phyloP scores from a whole-genome alignment of 2,113 vertebrate species.

The Chrysochloris asiatica region DNA sequence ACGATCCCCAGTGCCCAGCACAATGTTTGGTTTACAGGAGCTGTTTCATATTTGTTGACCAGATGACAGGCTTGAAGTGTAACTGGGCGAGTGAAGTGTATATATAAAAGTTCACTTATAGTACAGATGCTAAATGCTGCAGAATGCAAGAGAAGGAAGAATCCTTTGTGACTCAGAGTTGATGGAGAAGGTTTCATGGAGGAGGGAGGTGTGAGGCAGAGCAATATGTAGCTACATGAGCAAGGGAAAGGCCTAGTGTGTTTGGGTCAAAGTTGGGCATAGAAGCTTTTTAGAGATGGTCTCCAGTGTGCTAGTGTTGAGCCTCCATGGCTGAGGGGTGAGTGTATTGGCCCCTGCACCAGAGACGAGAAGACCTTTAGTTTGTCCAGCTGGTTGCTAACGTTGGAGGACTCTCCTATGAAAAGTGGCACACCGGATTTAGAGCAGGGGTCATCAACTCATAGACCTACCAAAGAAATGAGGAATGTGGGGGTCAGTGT shows the following conservation, averaged over 20 bases:
- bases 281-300: not conserved
- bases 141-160: conserved; percentile 23
- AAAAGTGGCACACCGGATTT: not conserved
- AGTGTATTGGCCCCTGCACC: not conserved
- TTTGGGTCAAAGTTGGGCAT: not conserved
- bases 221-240: not conserved
- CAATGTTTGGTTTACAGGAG: not conserved
- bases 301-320: not conserved
- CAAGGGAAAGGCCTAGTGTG: not conserved
- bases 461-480: not conserved
- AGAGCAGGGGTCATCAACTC: not conserved
- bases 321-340: not conserved
- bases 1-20: not conserved
- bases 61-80: not conserved
- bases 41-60: conserved; percentile 44
- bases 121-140: not conserved
- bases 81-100: not conserved
- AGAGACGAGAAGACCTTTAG: not conserved
- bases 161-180: not conserved
- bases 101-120: not conserved
- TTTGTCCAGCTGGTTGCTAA: not conserved
- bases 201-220: not conserved
- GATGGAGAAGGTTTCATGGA: not conserved
- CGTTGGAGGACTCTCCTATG: not conserved
- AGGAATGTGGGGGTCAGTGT: not conserved